These are phyloP conservation scores for Allenopithecus nigroviridis DNA, from an alignment of 2,797 vertebrate genomes.

Conservation along the genomic window DNA sequence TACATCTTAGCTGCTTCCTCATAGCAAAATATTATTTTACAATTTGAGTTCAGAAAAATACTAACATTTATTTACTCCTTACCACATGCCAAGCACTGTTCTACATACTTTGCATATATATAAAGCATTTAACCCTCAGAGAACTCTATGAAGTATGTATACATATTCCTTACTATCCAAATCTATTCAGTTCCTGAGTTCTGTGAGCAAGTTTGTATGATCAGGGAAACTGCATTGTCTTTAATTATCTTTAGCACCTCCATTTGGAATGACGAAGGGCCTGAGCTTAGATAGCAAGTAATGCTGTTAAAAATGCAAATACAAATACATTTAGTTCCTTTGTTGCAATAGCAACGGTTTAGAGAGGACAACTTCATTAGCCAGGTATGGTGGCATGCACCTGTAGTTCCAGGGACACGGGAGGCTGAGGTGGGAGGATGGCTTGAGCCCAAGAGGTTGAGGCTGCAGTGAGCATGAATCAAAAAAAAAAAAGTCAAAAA, in stretches of 20 bases:
- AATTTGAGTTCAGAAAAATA: constrained; percentile 12
- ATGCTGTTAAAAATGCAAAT: not conserved
- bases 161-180: not conserved
- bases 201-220: not conserved
- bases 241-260: not conserved
- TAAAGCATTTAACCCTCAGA: not conserved
- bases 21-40: not conserved
- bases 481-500: not conserved
- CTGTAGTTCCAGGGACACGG: not conserved
- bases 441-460: not conserved
- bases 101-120: not conserved
- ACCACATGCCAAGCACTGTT: not conserved
- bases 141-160: not conserved
- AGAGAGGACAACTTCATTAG: not conserved
- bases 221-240: not conserved
- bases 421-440: not conserved
- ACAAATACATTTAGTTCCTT: not conserved
- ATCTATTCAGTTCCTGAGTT: not conserved
- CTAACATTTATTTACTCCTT: not conserved
- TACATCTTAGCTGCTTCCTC: not conserved
- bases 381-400: not conserved
- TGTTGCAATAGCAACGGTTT: not conserved
- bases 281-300: not conserved
- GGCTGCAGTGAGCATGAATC: not conserved
- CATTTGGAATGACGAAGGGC: not conserved